Conservation (phyloP, 2,797 vertebrate species). For the Pseudochaenichthys georgianus region DNA sequence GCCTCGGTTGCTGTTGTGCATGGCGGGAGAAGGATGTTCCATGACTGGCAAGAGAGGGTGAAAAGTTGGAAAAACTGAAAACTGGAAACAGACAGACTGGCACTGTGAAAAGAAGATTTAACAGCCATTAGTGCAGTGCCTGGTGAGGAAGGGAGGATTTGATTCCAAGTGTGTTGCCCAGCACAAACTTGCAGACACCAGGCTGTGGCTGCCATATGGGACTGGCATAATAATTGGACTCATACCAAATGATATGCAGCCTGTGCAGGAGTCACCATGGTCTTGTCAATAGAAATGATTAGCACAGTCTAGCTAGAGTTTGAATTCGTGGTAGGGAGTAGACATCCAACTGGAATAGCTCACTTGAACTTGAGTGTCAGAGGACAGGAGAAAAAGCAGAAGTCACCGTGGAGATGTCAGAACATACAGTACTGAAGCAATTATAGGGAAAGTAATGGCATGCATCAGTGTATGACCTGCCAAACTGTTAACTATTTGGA, state of each 20-base stretch:
- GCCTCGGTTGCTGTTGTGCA: not conserved
- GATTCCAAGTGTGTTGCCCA: conserved; percentile 52
- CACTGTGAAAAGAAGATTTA: conserved; percentile 42
- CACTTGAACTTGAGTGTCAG: conserved; percentile 45
- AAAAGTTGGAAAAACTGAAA: conserved; percentile 52
- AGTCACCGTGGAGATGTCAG: conserved; percentile 29
- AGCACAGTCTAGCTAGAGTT: conserved; percentile 28
- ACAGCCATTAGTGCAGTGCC: conserved; percentile 54
- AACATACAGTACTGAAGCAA: conserved; percentile 10
- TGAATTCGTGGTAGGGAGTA: conserved; percentile 37
- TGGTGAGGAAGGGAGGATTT: conserved; percentile 47
- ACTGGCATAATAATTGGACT: conserved; percentile 58
- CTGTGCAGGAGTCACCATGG: conserved; percentile 40
- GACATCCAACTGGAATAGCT: conserved; percentile 21
- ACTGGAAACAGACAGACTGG: conserved; percentile 39
- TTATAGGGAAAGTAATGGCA: conserved; percentile 26
- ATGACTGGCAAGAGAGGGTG: conserved; percentile 21
- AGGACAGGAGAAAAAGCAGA: conserved; percentile 26
- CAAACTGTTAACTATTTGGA: conserved; percentile 11
- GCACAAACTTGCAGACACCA: conserved; percentile 38
- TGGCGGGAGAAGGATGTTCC: conserved; percentile 6
- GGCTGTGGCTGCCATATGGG: conserved; percentile 40
- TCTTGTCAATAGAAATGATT: conserved; percentile 58
- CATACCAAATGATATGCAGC: conserved; percentile 51
- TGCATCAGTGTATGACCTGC: conserved; percentile 9